Percentiles rank a stretch among this genome's conserved stretches.
Conservation (phyloP, 2,888 invertebrate genomes). For the Ectropis crepuscularia region DNA sequence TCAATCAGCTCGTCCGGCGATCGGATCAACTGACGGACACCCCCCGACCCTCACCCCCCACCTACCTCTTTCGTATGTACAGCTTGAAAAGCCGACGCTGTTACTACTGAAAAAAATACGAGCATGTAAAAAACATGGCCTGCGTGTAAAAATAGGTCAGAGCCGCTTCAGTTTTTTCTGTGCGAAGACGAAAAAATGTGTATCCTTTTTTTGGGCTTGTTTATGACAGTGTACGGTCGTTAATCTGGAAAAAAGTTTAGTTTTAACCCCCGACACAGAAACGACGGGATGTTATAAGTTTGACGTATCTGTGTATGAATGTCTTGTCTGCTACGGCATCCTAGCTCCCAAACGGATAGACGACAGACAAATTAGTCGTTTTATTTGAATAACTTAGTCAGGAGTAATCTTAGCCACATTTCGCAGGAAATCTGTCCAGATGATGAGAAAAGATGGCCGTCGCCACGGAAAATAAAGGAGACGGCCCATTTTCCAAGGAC, state of each 20-base stretch:
- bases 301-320: not conserved
- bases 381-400: too few relatives aligned
- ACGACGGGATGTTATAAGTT: too few relatives aligned
- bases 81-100: slow-evolving; percentile 21
- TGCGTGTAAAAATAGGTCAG: slow-evolving; percentile 19
- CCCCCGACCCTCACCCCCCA: slow-evolving; percentile 44
- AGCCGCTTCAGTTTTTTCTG: slow-evolving; percentile 13
- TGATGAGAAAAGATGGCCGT: too few relatives aligned
- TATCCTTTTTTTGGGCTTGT: slow-evolving; percentile 15
- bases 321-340: not conserved
- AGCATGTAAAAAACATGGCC: slow-evolving; percentile 20
- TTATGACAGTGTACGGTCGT: slow-evolving; percentile 8
- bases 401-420: too few relatives aligned
- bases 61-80: slow-evolving; percentile 44
- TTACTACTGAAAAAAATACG: slow-evolving; percentile 17
- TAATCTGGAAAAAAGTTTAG: not conserved
- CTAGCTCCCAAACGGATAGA: too few relatives aligned
- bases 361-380: too few relatives aligned
- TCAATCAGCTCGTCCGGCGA: slow-evolving; percentile 79
- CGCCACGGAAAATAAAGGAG: too few relatives aligned
- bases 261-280: not conserved
- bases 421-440: too few relatives aligned
- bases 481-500: too few relatives aligned
- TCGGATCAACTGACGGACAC: slow-evolving; percentile 80
- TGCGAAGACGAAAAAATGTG: slow-evolving; percentile 30